A percentile compares a stretch with the other conserved stretches of the same genome.
Conservation (phyloP, 2,888 invertebrate genomes). For the Lamproptera curius region DNA sequence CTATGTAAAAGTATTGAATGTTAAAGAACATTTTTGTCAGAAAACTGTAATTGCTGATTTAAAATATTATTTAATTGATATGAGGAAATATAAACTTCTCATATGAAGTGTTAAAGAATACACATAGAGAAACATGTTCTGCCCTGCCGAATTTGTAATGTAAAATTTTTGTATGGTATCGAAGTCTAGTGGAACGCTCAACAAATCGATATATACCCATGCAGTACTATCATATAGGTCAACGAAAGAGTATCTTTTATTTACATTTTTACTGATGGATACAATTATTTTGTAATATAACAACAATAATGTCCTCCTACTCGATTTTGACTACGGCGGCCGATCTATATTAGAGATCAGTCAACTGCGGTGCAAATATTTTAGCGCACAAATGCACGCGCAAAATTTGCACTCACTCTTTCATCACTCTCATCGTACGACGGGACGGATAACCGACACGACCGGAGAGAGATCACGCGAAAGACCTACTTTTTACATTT, state of each 20-base stretch:
- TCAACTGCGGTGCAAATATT: too few species aligned
- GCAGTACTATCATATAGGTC: not conserved
- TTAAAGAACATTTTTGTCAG: not conserved
- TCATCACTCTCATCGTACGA: not conserved
- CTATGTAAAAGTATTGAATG: not conserved
- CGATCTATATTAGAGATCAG: too few species aligned
- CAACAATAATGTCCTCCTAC: too few species aligned
- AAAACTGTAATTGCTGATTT: not conserved
- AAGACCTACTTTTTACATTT: too few species aligned
- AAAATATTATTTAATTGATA: not conserved
- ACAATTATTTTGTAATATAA: not conserved
- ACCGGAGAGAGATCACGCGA: too few species aligned
- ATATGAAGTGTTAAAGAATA: not conserved
- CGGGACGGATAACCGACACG: not conserved
- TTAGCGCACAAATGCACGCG: too few species aligned
- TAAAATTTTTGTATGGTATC: not conserved
- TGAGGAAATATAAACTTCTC: not conserved
- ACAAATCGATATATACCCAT: conserved; percentile 3
- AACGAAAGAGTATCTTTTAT: too few species aligned
- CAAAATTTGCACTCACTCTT: not conserved
- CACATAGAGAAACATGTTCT: not conserved
- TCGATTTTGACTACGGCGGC: too few species aligned
- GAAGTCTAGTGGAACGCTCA: conserved; percentile 4
- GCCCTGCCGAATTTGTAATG: not conserved
- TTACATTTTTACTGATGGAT: too few species aligned